Evolutionary conservation across 1,140 invertebrate species (phyloP).

Genomic region (Brachystomella parvula): DNA sequence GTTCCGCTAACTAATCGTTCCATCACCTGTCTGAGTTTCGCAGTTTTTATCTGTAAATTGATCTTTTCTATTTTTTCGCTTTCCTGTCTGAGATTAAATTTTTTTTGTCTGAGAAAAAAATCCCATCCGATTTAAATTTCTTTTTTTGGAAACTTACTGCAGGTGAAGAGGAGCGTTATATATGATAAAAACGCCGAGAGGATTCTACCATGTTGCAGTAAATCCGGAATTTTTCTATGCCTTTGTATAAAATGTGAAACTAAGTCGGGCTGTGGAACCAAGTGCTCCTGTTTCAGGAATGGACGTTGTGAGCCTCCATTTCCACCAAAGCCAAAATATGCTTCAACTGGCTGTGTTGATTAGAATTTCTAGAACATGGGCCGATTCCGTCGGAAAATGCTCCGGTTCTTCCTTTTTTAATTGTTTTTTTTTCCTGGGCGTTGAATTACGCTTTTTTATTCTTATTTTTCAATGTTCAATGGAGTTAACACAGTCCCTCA

Average conservation of each 20-base stretch:
- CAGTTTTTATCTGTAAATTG: too few relatives aligned
- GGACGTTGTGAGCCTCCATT: constrained; percentile 30
- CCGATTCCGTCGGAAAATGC: constrained; percentile 31
- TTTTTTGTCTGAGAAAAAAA: too few relatives aligned
- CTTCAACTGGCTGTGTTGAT: constrained; percentile 30
- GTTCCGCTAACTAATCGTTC: too few relatives aligned
- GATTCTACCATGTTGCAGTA: constrained; percentile 33
- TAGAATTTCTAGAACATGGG: constrained; percentile 26
- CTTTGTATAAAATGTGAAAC: constrained; percentile 35
- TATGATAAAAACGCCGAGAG: constrained; percentile 26
- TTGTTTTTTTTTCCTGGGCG: constrained; percentile 1
- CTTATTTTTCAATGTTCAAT: constrained; percentile 27
- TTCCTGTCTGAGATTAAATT: too few relatives aligned
- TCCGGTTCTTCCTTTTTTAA: constrained; percentile 19
- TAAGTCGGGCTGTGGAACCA: constrained; percentile 30
- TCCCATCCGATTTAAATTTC: too few relatives aligned
- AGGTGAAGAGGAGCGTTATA: constrained; percentile 29
- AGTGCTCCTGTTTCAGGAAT: constrained; percentile 30
- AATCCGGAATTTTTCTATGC: constrained; percentile 24
- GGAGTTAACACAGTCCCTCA: constrained; percentile 21
- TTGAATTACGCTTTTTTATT: neutral
- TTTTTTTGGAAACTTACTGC: neutral
- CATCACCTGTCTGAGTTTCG: too few relatives aligned
- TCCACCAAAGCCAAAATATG: constrained; percentile 28
- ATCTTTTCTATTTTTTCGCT: too few relatives aligned